A percentile compares a stretch with the other conserved stretches of the same genome.
These are phyloP conservation scores for Allygus modestus DNA, from an alignment of 2,888 invertebrate species.

Conservation along the genomic window DNA sequence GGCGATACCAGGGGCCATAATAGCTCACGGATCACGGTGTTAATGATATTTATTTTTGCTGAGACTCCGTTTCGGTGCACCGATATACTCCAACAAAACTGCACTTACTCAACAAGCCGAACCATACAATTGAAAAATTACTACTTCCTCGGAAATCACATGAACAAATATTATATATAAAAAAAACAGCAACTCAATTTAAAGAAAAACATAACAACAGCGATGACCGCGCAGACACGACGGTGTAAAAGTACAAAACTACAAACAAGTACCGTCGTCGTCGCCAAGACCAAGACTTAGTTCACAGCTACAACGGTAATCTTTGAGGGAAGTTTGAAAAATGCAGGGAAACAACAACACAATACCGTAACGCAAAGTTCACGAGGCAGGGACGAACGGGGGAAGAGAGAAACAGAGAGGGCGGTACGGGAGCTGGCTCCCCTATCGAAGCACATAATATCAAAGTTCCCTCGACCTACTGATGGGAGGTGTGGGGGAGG, in stretches of 20 bases:
- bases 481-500: neutral
- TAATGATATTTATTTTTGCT: no score
- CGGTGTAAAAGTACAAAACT: neutral
- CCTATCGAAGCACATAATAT: slow-evolving; percentile 35
- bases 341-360: slow-evolving; percentile 10
- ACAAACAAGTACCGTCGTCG: neutral
- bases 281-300: neutral
- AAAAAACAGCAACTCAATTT: no score
- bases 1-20: no score
- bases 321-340: slow-evolving; percentile 23
- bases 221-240: neutral
- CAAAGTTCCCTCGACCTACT: slow-evolving; percentile 53
- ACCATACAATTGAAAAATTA: no score
- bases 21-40: no score
- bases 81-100: no score
- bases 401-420: neutral
- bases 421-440: slow-evolving; percentile 30
- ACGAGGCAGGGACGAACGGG: slow-evolving; percentile 74
- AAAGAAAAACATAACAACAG: no score
- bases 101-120: no score
- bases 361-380: neutral
- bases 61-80: no score
- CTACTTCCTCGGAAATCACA: no score
- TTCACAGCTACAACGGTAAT: slow-evolving; percentile 17
- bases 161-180: no score